Conservation (phyloP, 2,797 vertebrate genomes). For the Urosaurus nigricauda region DNA sequence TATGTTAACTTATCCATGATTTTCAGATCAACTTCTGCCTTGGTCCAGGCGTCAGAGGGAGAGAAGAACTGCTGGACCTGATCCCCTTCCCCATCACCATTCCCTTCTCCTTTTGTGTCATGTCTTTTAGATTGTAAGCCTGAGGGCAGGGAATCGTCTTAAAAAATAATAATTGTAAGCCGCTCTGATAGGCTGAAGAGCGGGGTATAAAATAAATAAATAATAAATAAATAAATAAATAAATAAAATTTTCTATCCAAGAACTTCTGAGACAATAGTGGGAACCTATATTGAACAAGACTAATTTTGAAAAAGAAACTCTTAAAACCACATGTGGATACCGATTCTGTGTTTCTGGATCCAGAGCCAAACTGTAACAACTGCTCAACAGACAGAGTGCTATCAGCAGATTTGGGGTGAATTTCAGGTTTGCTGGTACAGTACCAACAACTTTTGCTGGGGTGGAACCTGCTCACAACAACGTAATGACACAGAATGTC, state of each 20-base stretch:
- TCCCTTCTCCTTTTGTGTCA: no score
- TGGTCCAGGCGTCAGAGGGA: no score
- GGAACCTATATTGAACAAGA: background rate
- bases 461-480: background rate
- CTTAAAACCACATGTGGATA: background rate
- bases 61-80: no score
- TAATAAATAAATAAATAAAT: no score
- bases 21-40: background rate
- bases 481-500: background rate
- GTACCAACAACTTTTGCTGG: no score
- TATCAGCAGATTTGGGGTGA: background rate
- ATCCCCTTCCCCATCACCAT: no score
- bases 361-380: background rate
- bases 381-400: background rate
- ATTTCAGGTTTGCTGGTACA: background rate
- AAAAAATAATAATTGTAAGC: no score
- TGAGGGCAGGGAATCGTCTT: no score
- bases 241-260: no score
- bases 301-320: background rate
- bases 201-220: no score
- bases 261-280: background rate
- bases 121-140: no score
- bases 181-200: no score
- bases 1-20: background rate
- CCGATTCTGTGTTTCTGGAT: background rate